Conservation (phyloP, 2,113 vertebrate genomes). For the Noturus placidus region DNA sequence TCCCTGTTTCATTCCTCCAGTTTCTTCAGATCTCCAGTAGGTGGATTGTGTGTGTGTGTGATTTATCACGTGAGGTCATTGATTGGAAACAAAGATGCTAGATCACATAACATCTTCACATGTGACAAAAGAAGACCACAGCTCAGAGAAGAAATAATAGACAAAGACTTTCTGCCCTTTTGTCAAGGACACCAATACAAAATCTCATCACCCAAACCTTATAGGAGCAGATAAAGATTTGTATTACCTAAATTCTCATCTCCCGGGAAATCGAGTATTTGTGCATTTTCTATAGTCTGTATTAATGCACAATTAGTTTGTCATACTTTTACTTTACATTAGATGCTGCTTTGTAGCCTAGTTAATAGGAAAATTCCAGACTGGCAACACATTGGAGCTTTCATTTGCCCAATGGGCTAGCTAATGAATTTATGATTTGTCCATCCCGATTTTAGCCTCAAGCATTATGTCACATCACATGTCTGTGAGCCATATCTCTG, state of each 20-base stretch:
- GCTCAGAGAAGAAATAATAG: neutral
- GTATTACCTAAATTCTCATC: neutral
- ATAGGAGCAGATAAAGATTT: neutral
- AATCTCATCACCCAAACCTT: neutral
- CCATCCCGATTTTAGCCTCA: neutral
- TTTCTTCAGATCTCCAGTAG: no score
- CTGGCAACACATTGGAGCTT: neutral
- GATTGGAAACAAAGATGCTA: neutral
- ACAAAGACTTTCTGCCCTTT: neutral
- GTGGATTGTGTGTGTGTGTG: no score
- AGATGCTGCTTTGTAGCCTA: neutral
- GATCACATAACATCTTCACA: neutral
- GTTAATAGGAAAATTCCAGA: neutral
- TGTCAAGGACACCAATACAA: neutral
- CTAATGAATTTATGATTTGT: neutral
- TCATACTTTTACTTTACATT: neutral
- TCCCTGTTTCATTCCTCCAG: no score
- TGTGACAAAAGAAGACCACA: neutral
- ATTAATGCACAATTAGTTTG: neutral
- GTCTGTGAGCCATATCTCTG: neutral
- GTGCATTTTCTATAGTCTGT: neutral
- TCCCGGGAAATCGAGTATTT: neutral
- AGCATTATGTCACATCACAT: neutral
- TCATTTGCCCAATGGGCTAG: neutral
- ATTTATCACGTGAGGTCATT: no score